These are phyloP conservation scores for Graptemys geographica DNA, from an alignment of 2,797 vertebrate genomes.

Conservation along the genomic window DNA sequence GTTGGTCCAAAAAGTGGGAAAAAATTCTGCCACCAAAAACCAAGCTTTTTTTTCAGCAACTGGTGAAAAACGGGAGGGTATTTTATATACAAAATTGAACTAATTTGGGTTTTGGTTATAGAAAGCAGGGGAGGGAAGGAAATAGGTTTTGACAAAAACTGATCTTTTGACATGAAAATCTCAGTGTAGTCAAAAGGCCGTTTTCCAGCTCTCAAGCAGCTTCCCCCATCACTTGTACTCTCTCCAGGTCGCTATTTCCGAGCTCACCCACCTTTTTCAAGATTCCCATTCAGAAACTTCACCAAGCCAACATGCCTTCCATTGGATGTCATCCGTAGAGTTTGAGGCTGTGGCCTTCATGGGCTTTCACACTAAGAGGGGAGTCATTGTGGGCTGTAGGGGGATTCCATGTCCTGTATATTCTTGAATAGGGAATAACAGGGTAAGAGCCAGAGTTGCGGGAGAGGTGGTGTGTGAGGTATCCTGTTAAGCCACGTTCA, in stretches of 20 bases:
- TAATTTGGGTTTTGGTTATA: background rate
- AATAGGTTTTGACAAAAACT: background rate
- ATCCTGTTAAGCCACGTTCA: background rate
- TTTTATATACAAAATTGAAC: slow-evolving; percentile 13
- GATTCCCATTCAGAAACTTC: background rate
- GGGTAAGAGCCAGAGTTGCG: background rate
- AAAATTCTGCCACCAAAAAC: slow-evolving; percentile 26
- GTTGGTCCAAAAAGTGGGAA: background rate
- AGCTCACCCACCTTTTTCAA: background rate
- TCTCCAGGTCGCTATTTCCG: background rate
- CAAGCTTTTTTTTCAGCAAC: background rate
- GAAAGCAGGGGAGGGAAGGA: slow-evolving; percentile 13
- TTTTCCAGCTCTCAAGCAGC: slow-evolving; percentile 4
- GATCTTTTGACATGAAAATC: slow-evolving; percentile 32
- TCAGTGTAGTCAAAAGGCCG: slow-evolving; percentile 10
- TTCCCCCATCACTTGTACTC: fast-evolving
- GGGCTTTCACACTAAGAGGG: background rate
- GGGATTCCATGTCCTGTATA: background rate
- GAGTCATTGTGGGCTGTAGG: background rate
- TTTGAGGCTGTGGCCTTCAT: background rate
- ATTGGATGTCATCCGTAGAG: background rate
- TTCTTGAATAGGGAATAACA: too few species aligned
- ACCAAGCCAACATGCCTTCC: background rate
- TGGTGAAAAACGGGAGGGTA: background rate
- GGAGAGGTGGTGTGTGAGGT: fast-evolving